These are phyloP conservation scores for Cyprinodon variegatus DNA, from an alignment of 2,113 vertebrate genomes.

Conservation along the genomic window DNA sequence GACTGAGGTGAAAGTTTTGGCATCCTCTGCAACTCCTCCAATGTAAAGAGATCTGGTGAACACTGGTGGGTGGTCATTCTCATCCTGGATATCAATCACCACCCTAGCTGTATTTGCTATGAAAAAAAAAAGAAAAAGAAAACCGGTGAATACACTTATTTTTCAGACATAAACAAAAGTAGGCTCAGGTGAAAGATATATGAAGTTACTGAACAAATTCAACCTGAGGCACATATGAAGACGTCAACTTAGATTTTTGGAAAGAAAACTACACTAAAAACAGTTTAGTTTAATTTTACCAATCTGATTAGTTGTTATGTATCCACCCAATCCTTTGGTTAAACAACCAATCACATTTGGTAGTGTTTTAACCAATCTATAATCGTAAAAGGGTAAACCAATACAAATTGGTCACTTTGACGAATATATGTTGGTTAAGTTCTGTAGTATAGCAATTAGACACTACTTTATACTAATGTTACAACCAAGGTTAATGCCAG, in stretches of 20 bases:
- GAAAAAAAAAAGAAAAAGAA: conserved; percentile 29
- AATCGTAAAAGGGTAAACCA: too few species aligned
- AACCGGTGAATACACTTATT: not conserved
- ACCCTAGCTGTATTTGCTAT: conserved; percentile 94
- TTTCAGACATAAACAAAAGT: not conserved
- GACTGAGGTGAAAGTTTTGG: conserved; percentile 93
- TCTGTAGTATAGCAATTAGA: too few species aligned
- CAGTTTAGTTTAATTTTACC: too few species aligned
- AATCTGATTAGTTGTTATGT: too few species aligned
- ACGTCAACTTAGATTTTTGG: not conserved
- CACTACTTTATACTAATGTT: too few species aligned
- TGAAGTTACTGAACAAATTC: not conserved
- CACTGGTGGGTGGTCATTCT: conserved; percentile 92
- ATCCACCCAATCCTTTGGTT: too few species aligned
- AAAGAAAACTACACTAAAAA: too few species aligned
- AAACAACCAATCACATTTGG: too few species aligned
- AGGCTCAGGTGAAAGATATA: not conserved
- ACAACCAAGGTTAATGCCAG: too few species aligned
- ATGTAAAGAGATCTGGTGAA: conserved; percentile 91
- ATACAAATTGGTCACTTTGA: too few species aligned
- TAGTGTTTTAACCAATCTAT: too few species aligned
- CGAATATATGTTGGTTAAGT: too few species aligned
- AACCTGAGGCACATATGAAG: not conserved
- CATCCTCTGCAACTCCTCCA: conserved; percentile 94
- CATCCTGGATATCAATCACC: conserved; percentile 90